phyloP scores from a whole-genome alignment of 2,888 invertebrate genomes.

The Ochropleura plecta region DNA sequence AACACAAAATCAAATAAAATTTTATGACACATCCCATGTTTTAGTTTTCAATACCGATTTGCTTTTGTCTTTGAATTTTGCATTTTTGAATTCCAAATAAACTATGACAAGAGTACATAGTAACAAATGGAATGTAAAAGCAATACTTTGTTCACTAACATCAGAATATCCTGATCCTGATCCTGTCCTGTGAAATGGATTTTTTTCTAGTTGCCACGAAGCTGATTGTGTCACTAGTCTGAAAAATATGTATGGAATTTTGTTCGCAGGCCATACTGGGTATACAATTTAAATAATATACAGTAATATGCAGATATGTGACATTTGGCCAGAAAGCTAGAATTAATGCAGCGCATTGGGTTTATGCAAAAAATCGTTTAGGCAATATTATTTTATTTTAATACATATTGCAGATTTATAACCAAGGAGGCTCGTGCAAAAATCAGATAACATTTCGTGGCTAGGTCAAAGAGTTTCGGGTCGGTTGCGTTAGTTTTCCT shows the following conservation, averaged over 20 bases:
- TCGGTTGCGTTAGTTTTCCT: background rate
- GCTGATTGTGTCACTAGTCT: conserved; percentile 1
- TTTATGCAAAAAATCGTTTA: conserved; percentile 1
- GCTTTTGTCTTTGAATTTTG: conserved; percentile 13
- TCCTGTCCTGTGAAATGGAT: background rate
- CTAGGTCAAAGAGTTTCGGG: background rate
- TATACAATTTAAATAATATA: background rate
- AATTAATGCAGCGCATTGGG: conserved; percentile 24
- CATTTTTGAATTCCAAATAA: conserved; percentile 11
- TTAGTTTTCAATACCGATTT: conserved; percentile 20
- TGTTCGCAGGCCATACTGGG: background rate
- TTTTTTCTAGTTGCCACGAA: background rate
- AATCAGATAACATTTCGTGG: background rate
- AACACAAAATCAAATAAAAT: conserved; percentile 37
- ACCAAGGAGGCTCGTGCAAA: background rate
- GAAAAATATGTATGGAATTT: conserved; percentile 18
- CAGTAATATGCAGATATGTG: conserved; percentile 11
- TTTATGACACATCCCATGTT: conserved; percentile 33
- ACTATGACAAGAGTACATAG: background rate
- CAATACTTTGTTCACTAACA: background rate
- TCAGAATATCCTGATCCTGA: background rate
- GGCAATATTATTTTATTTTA: background rate
- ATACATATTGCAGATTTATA: background rate
- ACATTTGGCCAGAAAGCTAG: background rate
- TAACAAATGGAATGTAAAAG: background rate